phyloP scores from a whole-genome alignment of 2,888 invertebrate species.

The Cantharis nigra region DNA sequence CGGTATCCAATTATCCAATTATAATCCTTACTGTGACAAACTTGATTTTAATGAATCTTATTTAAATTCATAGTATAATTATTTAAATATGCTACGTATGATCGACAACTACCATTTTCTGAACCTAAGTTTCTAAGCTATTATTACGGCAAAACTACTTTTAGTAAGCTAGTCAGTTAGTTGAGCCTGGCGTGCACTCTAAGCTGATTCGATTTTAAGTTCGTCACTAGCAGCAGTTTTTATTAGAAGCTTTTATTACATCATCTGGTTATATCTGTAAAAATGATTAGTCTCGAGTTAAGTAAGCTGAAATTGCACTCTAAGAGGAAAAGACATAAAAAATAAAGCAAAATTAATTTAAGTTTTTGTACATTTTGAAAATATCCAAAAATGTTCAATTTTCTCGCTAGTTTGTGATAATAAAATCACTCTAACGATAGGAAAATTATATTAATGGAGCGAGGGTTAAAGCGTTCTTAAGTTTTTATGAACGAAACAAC shows the following conservation, averaged over 20 bases:
- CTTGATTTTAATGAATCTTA: too few species aligned
- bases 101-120: neutral
- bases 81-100: too few species aligned
- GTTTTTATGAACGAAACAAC: conserved; percentile 3
- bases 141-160: neutral
- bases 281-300: neutral
- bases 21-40: too few species aligned
- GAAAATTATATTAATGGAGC: conserved; percentile 1
- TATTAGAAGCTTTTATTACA: neutral
- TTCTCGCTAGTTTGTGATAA: neutral
- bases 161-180: too few species aligned
- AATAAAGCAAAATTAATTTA: neutral
- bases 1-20: too few species aligned
- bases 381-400: neutral
- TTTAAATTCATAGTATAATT: too few species aligned
- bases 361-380: neutral
- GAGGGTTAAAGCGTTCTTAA: conserved; percentile 11
- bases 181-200: neutral
- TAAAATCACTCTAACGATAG: neutral
- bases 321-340: too few species aligned
- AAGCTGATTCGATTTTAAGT: neutral
- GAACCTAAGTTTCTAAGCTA: neutral
- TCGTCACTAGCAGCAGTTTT: neutral
- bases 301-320: too few species aligned
- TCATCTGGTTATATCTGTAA: neutral